Base-by-base conservation (phyloP, 1,140 invertebrate genomes). In the Alviniconcha marisindica region DNA sequence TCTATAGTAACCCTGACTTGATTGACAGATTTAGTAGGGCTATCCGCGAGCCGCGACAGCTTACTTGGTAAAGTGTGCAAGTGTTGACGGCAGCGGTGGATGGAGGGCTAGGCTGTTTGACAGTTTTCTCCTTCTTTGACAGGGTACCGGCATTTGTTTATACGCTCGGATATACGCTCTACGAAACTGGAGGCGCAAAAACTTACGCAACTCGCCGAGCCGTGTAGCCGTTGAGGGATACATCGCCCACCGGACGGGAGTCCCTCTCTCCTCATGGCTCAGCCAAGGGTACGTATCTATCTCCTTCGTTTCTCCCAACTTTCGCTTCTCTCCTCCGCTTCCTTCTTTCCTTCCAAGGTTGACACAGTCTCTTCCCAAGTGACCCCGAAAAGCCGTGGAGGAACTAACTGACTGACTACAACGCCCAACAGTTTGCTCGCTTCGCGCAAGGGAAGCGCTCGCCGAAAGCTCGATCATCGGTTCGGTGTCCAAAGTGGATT, bases 21-120 rank as follows among this genome's bases (percentile, higher is more conserved):
- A 92, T 92, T 92, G 91, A 92, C 91, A 91, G 89, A 86, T 90
- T 88, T 89, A 89, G 88, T 85, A 88, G 88, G 81, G 86, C 83
- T 84, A 89, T 89, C 91, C 88, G 88, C 88, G 89, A 90, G 87
- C 87, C 83, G 82, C 91, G 90, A 91, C 90, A 91, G 87, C 80
- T 87, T 87, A 89, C 85, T 90, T 88, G 89, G 87, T 91, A 88
- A 88, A 91, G 87, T 89, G 83, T 88, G 88, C 77, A 88, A 85
- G 90, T 92, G 90, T 89, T 92, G 91, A 91, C 88, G 90, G 89
- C 84, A 40, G 87, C 83, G 77, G 74, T 71, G 54, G 80, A 76
- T 80, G 76, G 77, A 73, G 76, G 82, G 88, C 87, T 88, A 91
- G 85, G 84, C 86, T 87, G 86, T 89, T 90, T 91, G 90, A 91